Base-by-base conservation (phyloP, 2,797 vertebrate genomes). In the Xenopus petersii region DNA sequence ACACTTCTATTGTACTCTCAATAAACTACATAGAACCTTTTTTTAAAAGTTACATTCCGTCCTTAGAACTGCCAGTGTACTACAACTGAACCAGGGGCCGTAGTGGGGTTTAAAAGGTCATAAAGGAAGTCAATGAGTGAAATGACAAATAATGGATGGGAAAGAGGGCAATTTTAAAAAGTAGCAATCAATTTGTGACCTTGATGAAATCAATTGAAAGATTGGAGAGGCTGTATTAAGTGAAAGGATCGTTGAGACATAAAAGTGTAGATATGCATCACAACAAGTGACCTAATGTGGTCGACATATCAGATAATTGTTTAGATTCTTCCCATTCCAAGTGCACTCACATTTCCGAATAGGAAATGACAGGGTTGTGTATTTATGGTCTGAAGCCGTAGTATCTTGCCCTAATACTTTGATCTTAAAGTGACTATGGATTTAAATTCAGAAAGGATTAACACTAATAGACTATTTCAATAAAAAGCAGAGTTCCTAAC, bases 171-270 rank as follows among this genome's bases (percentile, higher is more conserved):
- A 58, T 51, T 42, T 36, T 58, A 69, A 42, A 13, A 46, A 4
- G 58, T 17, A 24, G 64, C 16, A 49, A 74, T 74, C 64, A 49
- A 61, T 74, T 47, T 49, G 26, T 74, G 55, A 61, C 72, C 64
- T 67, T 74, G 64, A 30, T 33, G 12, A n/a, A 74, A 49, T 49
- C 26, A 11, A 36, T 17, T 66, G 36, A 65, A 65, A 65, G 16
- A 55, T 7, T 7, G 10, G 33, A 51, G 63, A 17, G 54, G 16
- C 16, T 3, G 2, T 55, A 15, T 55, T 55, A 7, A 3, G 16
- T n/a, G 16, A 55, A 55, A 55, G 16, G 54, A 15, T 56, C 12
- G 54, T n/a, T 5, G 13, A 59, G 58, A 59, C 58, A 59, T 21
- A 10, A 21, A 26, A 59, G 1, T 26, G 21, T 26, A 59, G 58